phyloP scores from a whole-genome alignment of 2,797 vertebrate genomes.

The Sebastes umbrosus region DNA sequence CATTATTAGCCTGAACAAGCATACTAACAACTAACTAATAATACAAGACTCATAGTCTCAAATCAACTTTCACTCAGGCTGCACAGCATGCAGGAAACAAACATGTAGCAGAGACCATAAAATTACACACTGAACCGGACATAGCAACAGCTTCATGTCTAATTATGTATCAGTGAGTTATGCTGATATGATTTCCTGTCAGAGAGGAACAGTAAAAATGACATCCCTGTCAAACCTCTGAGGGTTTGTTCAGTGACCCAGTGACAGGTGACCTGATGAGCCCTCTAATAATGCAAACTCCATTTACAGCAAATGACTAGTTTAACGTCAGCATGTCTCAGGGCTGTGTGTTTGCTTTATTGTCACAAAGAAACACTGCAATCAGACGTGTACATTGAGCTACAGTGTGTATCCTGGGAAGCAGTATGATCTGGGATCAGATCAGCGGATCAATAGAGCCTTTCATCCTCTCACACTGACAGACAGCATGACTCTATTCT shows the following conservation, averaged over 20 bases:
- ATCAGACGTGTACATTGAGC: neutral
- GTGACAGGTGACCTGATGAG: constrained; percentile 41
- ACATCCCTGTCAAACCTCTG: constrained; percentile 1
- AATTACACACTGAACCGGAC: neutral
- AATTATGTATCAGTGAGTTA: constrained; percentile 1
- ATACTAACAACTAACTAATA: neutral
- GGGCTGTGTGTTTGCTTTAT: neutral
- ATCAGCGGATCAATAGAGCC: constrained; percentile 37
- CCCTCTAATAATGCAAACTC: constrained; percentile 4
- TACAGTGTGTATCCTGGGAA: neutral
- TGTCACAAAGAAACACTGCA: neutral
- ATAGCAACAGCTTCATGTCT: neutral
- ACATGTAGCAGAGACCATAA: neutral
- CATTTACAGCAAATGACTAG: neutral
- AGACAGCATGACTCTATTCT: constrained; percentile 19
- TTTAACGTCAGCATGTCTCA: neutral
- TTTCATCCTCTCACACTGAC: constrained; percentile 26
- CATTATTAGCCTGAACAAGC: neutral
- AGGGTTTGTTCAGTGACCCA: constrained; percentile 23
- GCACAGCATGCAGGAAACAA: neutral
- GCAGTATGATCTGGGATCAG: neutral
- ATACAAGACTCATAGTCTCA: neutral
- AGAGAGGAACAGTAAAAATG: constrained; percentile 21
- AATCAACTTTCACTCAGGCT: neutral
- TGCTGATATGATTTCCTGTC: constrained; percentile 9